Conservation (phyloP, 2,113 vertebrate species). For the Chaetops frenatus region DNA sequence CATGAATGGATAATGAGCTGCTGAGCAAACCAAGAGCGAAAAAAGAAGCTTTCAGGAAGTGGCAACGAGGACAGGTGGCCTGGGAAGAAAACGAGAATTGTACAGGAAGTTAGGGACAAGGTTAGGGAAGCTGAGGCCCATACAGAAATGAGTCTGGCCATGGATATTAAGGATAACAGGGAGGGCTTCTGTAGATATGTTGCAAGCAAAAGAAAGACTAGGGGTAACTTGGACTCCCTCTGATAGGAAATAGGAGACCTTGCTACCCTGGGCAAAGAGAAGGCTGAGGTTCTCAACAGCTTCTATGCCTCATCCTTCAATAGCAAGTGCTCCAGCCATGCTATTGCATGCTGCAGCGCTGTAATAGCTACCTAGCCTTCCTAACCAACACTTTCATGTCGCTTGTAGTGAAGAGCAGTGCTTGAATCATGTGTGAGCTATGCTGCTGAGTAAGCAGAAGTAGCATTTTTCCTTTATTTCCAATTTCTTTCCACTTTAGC, state of each 20-base stretch:
- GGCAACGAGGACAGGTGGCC: background rate
- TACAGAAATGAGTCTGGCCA: background rate
- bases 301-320: background rate
- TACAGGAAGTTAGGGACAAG: background rate
- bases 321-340: background rate
- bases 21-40: background rate
- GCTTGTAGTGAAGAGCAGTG: accelerated
- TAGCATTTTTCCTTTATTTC: background rate
- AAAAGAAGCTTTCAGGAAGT: background rate
- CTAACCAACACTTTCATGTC: accelerated
- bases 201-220: background rate
- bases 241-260: background rate
- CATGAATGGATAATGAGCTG: background rate
- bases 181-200: background rate
- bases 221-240: background rate
- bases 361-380: background rate
- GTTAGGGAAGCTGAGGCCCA: background rate
- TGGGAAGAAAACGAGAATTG: background rate
- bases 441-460: background rate
- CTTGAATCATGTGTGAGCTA: background rate
- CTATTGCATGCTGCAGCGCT: background rate
- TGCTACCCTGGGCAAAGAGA: background rate
- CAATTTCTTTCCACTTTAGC: background rate
- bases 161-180: background rate
- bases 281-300: background rate